Evolutionary conservation across 2,888 invertebrate species (phyloP).

Genomic region (Galerucella nymphaeae): DNA sequence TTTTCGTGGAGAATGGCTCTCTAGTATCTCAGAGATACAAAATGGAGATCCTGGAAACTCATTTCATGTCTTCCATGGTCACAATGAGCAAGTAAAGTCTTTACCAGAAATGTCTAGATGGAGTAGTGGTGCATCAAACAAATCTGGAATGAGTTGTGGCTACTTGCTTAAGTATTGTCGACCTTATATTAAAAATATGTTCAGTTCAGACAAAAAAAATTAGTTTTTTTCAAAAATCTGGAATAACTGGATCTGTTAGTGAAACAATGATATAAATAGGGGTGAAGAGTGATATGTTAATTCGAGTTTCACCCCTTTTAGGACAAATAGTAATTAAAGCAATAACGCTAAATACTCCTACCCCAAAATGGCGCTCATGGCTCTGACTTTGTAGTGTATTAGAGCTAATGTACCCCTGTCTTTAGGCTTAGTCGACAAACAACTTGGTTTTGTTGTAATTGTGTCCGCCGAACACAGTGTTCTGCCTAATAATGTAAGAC

Average conservation of each 20-base stretch:
- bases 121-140: too few species aligned
- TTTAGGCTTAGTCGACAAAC: constrained; percentile 62
- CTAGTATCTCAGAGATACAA: too few species aligned
- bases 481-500: constrained; percentile 64
- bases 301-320: background rate
- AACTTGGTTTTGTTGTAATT: constrained; percentile 64
- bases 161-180: too few species aligned
- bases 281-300: background rate
- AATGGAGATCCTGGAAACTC: too few species aligned
- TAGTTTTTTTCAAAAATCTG: too few species aligned
- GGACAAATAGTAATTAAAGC: constrained; percentile 17
- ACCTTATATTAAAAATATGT: too few species aligned
- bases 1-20: too few species aligned
- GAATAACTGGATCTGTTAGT: background rate
- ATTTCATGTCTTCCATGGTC: too few species aligned
- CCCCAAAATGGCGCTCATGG: constrained; percentile 34
- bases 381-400: constrained; percentile 58
- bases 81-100: too few species aligned
- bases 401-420: constrained; percentile 60
- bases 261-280: background rate
- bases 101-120: too few species aligned
- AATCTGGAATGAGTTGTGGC: too few species aligned
- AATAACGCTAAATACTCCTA: constrained; percentile 19
- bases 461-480: constrained; percentile 62
- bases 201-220: too few species aligned